Base-by-base conservation (phyloP, 2,113 vertebrate species). In the Ranitomeya variabilis region DNA sequence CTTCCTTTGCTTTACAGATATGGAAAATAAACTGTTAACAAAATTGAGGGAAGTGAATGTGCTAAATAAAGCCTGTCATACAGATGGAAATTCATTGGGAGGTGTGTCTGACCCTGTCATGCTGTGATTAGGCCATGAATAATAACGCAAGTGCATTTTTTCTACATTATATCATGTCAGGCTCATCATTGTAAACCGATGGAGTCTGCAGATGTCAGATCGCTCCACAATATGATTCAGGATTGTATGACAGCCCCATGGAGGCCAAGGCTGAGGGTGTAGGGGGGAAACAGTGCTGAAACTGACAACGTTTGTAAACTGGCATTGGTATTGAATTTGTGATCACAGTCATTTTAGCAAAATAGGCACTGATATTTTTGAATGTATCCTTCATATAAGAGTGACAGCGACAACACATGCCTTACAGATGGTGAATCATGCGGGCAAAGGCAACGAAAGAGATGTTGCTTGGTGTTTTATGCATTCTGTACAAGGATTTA, bases 91-190 rank as follows among this genome's bases (percentile, higher is more conserved):
- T 87, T 26, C 77, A 71, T 52, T 21, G 62, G 60, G 18, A 87
- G 86, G 77, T 80, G 78, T 69, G 62, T 80, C 73, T 86, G 85
- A 86, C 74, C 74, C 85, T 80, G 59, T 79, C 74, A 52, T n/a
- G 64, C 76, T 14, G 62, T 87, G 86, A 80, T 87, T 80, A 87
- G 64, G 51, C 60, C 64, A 80, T 80, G 77, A 80, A 79, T 87
- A 87, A 80, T 87, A 71, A 71, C 78, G 16, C 64, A 59, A 87
- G 62, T 80, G 12, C 62, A 87, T 87, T 71, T 87, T 71, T 67
- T 80, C 51, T 64, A 87, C 64, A 87, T 87, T 87, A 87, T 87
- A 87, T 87, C 77, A 80, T 87, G 77, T 81, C 77, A 87, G 64
- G 45, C 64, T 87, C 86, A 87, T 87, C 62, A 87, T 37, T 57